Percentiles rank a stretch among this genome's conserved stretches.
Evolutionary conservation across 2,113 vertebrate genomes (phyloP).

Genomic region (Perccottus glenii): DNA sequence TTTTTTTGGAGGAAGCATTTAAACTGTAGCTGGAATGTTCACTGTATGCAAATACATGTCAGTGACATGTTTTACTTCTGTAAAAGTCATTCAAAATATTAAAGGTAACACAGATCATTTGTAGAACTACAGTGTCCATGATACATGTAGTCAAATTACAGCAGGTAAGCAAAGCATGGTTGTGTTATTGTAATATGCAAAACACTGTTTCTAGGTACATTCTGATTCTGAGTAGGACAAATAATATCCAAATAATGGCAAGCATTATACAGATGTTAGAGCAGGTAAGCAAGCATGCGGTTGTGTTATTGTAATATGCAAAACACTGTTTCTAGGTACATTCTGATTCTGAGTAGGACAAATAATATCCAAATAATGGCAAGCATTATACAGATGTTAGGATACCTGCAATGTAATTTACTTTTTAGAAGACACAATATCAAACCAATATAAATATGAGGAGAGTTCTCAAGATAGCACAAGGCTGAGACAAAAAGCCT

Average conservation of each 20-base stretch:
- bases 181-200: background rate
- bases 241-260: too few species aligned
- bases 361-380: too few species aligned
- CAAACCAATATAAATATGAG: background rate
- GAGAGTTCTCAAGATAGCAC: background rate
- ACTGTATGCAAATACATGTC: background rate
- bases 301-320: background rate
- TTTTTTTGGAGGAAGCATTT: background rate
- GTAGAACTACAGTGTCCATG: background rate
- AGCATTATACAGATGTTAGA: background rate
- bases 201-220: background rate
- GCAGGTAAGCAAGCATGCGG: background rate
- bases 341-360: background rate
- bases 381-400: too few species aligned
- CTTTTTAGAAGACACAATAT: background rate
- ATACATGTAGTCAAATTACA: background rate
- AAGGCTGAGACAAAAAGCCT: background rate
- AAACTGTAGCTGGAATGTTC: conserved; percentile 5
- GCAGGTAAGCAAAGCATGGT: too few species aligned
- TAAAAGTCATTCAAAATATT: background rate
- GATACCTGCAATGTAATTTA: too few species aligned
- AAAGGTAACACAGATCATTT: background rate
- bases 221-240: background rate
- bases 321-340: background rate
- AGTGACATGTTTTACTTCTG: background rate